Percentiles rank a stretch among this genome's conserved stretches.
Evolutionary conservation across 2,888 invertebrate genomes (phyloP).

Genomic region (Drosophila leonis): DNA sequence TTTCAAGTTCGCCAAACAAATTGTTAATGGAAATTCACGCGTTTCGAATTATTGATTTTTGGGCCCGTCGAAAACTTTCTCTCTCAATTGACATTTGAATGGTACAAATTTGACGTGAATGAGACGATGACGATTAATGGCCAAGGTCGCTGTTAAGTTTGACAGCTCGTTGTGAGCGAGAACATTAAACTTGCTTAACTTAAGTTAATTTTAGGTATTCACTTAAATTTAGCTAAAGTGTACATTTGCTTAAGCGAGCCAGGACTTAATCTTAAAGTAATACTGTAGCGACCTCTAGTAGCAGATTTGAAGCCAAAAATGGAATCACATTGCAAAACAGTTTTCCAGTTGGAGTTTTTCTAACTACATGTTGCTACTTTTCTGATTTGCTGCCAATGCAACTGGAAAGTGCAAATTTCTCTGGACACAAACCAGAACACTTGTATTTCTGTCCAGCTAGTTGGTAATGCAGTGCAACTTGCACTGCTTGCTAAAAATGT

Average conservation of each 20-base stretch:
- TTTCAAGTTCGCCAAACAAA: constrained; percentile 71
- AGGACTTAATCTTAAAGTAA: neutral
- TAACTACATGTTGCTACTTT: constrained; percentile 6
- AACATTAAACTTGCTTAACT: constrained; percentile 14
- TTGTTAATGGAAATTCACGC: constrained; percentile 76
- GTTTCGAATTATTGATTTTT: constrained; percentile 77
- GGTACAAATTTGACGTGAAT: constrained; percentile 76
- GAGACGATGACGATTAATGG: constrained; percentile 77
- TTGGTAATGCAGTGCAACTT: constrained; percentile 41
- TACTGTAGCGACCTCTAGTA: constrained; percentile 47
- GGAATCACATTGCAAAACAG: neutral
- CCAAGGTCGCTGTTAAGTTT: constrained; percentile 80
- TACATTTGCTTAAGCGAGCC: constrained; percentile 16
- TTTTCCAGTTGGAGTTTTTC: constrained; percentile 36
- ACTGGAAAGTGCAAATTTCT: constrained; percentile 46
- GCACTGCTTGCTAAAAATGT: constrained; percentile 54
- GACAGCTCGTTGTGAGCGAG: constrained; percentile 50
- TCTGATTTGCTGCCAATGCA: constrained; percentile 33
- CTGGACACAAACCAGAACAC: constrained; percentile 65
- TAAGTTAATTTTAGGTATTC: constrained; percentile 3
- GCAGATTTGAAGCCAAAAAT: neutral
- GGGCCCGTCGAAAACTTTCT: constrained; percentile 54
- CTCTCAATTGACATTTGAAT: constrained; percentile 76
- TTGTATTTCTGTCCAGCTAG: constrained; percentile 23
- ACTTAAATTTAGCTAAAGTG: constrained; percentile 16